Conservation (phyloP, 2,888 invertebrate genomes). For the Ophonus ardosiacus region DNA sequence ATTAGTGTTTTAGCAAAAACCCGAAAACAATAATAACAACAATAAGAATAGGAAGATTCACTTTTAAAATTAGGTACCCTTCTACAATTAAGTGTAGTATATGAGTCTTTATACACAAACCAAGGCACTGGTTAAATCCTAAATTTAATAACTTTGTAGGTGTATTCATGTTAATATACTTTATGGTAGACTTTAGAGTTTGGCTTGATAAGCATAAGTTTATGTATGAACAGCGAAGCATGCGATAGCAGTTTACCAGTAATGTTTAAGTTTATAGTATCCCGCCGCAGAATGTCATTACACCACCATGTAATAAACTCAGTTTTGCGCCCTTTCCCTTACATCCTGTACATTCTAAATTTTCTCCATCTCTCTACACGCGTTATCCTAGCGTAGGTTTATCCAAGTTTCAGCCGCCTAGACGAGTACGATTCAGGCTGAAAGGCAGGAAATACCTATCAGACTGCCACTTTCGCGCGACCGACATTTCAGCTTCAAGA, state of each 20-base stretch:
- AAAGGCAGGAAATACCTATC: background rate
- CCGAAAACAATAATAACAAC: no score
- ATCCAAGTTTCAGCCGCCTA: no score
- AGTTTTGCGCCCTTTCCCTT: background rate
- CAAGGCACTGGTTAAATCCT: no score
- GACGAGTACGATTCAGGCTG: background rate
- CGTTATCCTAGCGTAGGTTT: no score
- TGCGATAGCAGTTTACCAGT: background rate
- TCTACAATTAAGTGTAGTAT: no score
- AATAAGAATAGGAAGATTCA: no score
- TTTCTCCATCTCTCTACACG: background rate
- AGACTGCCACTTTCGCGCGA: background rate
- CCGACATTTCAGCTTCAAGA: slow-evolving; percentile 21
- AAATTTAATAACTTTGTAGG: no score
- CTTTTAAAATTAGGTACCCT: no score
- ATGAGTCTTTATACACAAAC: no score
- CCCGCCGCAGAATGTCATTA: slow-evolving; percentile 11
- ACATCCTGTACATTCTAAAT: background rate
- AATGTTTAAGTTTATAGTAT: background rate
- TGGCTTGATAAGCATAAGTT: background rate
- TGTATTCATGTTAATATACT: no score
- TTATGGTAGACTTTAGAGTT: background rate
- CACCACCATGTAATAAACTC: background rate
- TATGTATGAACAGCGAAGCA: background rate
- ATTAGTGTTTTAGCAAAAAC: no score